Evolutionary conservation across 2,113 vertebrate genomes (phyloP).

Genomic region (Trogon surrucura): DNA sequence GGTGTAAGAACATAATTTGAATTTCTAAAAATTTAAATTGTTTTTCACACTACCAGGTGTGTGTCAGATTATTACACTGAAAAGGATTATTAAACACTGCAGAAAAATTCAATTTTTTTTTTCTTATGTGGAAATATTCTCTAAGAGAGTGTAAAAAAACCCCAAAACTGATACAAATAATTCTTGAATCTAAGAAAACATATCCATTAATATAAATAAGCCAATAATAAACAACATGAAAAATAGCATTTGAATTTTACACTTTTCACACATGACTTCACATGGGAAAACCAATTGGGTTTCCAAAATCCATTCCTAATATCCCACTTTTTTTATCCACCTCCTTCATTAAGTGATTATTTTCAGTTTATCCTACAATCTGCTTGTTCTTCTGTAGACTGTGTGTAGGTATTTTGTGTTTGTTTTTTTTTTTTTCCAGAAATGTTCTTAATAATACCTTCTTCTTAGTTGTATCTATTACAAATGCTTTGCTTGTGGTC

Average conservation of each 20-base stretch:
- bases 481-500: not conserved
- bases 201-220: not conserved
- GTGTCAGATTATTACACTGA: not conserved
- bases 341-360: not conserved
- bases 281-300: not conserved
- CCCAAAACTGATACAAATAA: not conserved
- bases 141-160: not conserved
- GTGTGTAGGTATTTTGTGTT: fast-evolving
- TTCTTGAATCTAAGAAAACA: not conserved
- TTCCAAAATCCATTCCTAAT: not conserved
- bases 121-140: not conserved
- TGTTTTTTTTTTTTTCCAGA: not conserved
- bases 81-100: not conserved
- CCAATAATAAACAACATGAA: not conserved
- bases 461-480: not conserved
- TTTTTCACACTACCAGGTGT: not conserved
- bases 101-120: not conserved
- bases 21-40: conserved; percentile 6
- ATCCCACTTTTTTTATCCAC: not conserved
- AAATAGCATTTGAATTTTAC: not conserved
- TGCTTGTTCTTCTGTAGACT: not conserved
- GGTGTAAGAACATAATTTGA: not conserved
- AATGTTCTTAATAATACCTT: not conserved
- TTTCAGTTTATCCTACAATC: not conserved
- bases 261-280: not conserved